These are phyloP conservation scores for Lomographa bimaculata DNA, from an alignment of 2,888 invertebrate genomes.

Conservation along the genomic window DNA sequence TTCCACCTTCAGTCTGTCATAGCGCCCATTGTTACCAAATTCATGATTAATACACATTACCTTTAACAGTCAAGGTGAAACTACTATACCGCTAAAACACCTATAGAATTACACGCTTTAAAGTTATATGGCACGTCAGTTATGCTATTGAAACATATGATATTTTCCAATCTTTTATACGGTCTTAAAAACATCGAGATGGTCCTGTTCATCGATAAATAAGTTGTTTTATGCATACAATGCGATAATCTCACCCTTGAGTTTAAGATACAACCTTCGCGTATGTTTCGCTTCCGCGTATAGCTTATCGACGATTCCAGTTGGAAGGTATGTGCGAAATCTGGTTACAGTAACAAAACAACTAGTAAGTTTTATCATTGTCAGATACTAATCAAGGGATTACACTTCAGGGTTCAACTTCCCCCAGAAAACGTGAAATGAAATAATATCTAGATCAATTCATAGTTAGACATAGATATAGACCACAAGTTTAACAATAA, in stretches of 20 bases:
- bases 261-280: constrained; percentile 52
- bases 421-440: too few species aligned
- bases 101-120: constrained; percentile 8
- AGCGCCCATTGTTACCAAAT: constrained; percentile 65
- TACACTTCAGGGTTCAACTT: not conserved
- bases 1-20: constrained; percentile 48
- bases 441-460: too few species aligned
- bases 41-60: constrained; percentile 69
- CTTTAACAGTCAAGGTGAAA: constrained; percentile 64
- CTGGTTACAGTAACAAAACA: not conserved
- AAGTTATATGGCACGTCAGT: constrained; percentile 14
- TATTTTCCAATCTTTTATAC: constrained; percentile 13
- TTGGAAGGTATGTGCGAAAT: constrained; percentile 18
- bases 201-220: constrained; percentile 33
- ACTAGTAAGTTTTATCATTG: not conserved
- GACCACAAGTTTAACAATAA: too few species aligned
- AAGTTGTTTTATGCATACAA: constrained; percentile 48
- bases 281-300: constrained; percentile 54
- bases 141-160: constrained; percentile 6
- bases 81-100: constrained; percentile 29
- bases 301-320: constrained; percentile 33
- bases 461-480: too few species aligned
- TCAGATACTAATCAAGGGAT: not conserved
- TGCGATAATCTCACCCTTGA: constrained; percentile 62
- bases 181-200: constrained; percentile 17